Evolutionary conservation across 2,113 vertebrate genomes (phyloP).

Genomic region (Takifugu bimaculatus): DNA sequence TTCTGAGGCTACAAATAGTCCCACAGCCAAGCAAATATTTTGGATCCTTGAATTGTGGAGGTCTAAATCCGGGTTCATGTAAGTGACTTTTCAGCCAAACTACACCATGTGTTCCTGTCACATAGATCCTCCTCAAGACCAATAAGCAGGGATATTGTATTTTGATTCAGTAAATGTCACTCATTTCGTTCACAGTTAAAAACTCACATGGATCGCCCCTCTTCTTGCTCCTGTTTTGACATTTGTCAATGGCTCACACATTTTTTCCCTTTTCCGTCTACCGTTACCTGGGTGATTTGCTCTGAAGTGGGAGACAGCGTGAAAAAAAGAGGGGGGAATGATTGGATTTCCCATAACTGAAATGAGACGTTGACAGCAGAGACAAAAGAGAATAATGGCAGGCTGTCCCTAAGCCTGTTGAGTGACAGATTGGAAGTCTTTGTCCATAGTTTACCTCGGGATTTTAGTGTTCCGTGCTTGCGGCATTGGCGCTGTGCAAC

Average conservation of each 20-base stretch:
- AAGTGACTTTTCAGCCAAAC: too few relatives aligned
- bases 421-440: conserved; percentile 27
- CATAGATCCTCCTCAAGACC: too few relatives aligned
- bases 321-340: conserved; percentile 21
- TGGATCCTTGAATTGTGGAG: neutral
- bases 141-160: too few relatives aligned
- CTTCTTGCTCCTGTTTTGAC: neutral
- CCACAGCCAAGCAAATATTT: neutral
- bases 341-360: conserved; percentile 74
- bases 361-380: conserved; percentile 57
- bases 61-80: neutral
- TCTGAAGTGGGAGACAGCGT: conserved; percentile 23
- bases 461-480: conserved; percentile 27
- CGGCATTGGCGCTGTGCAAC: conserved; percentile 20
- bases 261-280: conserved; percentile 41
- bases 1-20: neutral
- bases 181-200: neutral
- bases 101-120: too few relatives aligned
- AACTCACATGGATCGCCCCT: neutral
- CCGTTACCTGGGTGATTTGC: conserved; percentile 68
- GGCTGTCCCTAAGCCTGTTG: conserved; percentile 37
- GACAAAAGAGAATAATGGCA: conserved; percentile 61
- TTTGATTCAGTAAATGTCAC: too few relatives aligned
- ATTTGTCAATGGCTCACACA: conserved; percentile 37
- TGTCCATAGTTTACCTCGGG: conserved; percentile 40